Percentiles rank a stretch among this genome's conserved stretches.
These are phyloP conservation scores for Macrochelys suwanniensis DNA, from an alignment of 2,797 vertebrate species.

Conservation along the genomic window DNA sequence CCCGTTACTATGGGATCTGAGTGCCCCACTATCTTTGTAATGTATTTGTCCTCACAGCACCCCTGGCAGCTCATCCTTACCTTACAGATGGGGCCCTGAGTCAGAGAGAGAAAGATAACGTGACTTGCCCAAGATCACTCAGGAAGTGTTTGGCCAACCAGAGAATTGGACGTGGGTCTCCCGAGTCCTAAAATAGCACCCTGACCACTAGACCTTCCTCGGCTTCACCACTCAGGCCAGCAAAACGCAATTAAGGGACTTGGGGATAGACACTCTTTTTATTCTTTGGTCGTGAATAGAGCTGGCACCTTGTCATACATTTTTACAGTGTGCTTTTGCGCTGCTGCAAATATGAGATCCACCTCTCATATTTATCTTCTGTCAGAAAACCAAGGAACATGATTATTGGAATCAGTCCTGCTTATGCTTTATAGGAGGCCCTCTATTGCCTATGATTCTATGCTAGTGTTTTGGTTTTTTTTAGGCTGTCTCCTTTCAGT, in stretches of 20 bases:
- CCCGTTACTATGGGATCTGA: not conserved
- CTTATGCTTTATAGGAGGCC: not conserved
- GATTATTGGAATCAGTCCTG: slow-evolving; percentile 39
- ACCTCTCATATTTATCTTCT: slow-evolving; percentile 54
- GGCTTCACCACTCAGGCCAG: fast-evolving
- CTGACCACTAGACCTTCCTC: not conserved
- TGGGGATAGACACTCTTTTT: slow-evolving; percentile 36
- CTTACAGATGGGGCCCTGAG: not conserved
- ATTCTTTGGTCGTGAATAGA: slow-evolving; percentile 58
- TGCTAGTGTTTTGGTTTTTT: slow-evolving; percentile 4
- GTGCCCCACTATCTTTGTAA: not conserved
- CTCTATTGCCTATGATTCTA: not conserved
- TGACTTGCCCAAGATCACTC: slow-evolving; percentile 28
- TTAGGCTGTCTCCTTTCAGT: slow-evolving; percentile 68
- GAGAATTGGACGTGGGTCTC: slow-evolving; percentile 25
- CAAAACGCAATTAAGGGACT: slow-evolving; percentile 10
- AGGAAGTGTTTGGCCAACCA: not conserved
- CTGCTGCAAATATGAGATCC: slow-evolving; percentile 1
- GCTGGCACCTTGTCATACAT: slow-evolving; percentile 19
- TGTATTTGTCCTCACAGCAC: not conserved
- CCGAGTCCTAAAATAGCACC: not conserved
- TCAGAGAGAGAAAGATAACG: not conserved
- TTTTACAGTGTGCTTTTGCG: slow-evolving; percentile 50
- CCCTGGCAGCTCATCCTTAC: not conserved
- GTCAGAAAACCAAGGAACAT: slow-evolving; percentile 45